These are phyloP conservation scores for Acanthopleura granulata DNA, from an alignment of 2,888 invertebrate genomes.

Conservation along the genomic window DNA sequence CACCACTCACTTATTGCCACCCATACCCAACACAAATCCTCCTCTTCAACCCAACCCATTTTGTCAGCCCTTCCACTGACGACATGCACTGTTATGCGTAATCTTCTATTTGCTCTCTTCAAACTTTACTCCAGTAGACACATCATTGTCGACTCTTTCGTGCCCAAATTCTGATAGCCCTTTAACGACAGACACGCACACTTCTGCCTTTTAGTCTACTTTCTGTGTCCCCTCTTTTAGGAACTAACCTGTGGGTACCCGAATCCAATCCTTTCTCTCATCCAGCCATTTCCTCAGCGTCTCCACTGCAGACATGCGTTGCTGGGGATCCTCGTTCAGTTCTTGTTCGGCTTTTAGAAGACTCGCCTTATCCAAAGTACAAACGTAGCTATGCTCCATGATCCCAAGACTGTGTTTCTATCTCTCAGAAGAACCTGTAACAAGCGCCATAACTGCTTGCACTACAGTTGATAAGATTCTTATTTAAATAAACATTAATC, in stretches of 20 bases:
- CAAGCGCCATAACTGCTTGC: no score
- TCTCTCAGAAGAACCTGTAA: no score
- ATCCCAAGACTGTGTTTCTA: no score
- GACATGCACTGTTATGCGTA: conserved; percentile 39
- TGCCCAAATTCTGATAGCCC: no score
- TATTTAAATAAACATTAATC: no score
- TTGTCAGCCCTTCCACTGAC: conserved; percentile 34
- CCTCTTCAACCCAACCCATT: conserved; percentile 40
- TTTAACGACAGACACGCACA: no score
- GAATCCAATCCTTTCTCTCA: conserved; percentile 38
- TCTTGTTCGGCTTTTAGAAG: conserved; percentile 40
- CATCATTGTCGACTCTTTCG: no score
- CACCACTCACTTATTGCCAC: conserved; percentile 34
- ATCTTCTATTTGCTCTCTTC: no score
- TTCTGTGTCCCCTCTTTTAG: no score
- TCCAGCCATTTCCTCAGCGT: conserved; percentile 40
- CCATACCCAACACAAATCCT: conserved; percentile 37
- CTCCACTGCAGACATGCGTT: conserved; percentile 35
- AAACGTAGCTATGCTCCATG: conserved; percentile 30
- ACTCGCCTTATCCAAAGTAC: conserved; percentile 34
- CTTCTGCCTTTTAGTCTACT: no score
- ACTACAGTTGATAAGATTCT: no score
- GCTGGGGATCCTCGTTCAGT: conserved; percentile 42
- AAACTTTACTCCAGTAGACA: no score
- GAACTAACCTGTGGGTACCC: conserved; percentile 34